Conservation (phyloP, 2,113 vertebrate genomes). For the Eclectus roratus region DNA sequence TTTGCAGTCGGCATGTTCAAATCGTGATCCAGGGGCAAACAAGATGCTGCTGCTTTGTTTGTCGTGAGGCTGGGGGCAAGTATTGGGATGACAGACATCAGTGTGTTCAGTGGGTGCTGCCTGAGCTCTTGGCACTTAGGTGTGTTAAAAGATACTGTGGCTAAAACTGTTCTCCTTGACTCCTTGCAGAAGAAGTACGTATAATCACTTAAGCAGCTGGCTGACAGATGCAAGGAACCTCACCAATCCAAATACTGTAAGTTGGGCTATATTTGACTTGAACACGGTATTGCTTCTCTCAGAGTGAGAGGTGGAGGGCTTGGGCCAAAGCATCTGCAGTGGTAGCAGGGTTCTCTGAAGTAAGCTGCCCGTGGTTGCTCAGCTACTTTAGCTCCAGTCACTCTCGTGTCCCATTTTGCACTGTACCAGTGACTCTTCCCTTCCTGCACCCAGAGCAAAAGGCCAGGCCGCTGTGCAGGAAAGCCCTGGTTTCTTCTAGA, state of each 20-base stretch:
- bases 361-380: not conserved
- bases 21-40: not conserved
- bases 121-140: not conserved
- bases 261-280: constrained; percentile 49
- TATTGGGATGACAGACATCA: not conserved
- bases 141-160: not conserved
- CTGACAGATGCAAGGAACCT: constrained; percentile 97
- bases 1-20: not conserved
- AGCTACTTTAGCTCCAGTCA: not conserved
- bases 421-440: not conserved
- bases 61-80: not conserved
- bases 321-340: not conserved
- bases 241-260: constrained; percentile 99
- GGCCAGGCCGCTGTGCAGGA: not conserved
- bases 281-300: not conserved
- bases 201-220: constrained; percentile 99
- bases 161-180: constrained; percentile 45
- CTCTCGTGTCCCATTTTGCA: not conserved
- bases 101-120: not conserved
- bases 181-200: constrained; percentile 92
- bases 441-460: not conserved
- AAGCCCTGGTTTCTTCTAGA: not conserved
- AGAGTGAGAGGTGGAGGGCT: not conserved
- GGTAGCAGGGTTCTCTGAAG: not conserved
- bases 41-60: not conserved